Base-by-base conservation (phyloP, 2,113 vertebrate species). In the Hippopotamus amphibius region DNA sequence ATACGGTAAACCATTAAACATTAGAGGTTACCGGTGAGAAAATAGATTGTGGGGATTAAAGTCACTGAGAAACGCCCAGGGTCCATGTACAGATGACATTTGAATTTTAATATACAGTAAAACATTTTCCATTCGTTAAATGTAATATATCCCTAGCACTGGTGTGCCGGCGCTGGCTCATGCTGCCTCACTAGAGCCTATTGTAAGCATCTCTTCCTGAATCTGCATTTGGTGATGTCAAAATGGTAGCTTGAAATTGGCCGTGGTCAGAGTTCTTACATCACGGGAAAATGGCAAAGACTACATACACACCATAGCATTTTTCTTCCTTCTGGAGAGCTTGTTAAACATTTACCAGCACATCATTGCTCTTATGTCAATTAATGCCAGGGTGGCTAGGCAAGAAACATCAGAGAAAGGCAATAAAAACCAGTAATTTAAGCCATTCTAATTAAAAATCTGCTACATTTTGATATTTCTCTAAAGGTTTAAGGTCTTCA, bases 401-500 rank as follows among this genome's bases (percentile, higher is more conserved):
- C 11, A 57, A 82, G 55, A 79, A 83, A 71, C 16, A 91, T 10
- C 66, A 65, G 55, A 74, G 24, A 83, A 92, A 74, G 46, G 33
- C 50, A 72, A 68, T 96, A 66, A 87, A 96, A 90, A 53, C 11
- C 9, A 71, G 24, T 26, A 61, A 77, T 81, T 79, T 86, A 90
- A 93, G 16, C 10, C 71, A 87, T 65, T 94, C 17, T 89, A 74
- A 79, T 76, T 79, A 83, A 95, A 86, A 77, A 21, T 59, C 77
- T 74, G 74, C n/a, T 81, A 50, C 1, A 87, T 84, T 90, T 93
- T 89, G 16, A 15, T 43, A 48, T 76, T 92, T 97, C 14, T 68
- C 13, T 90, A 76, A 63, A 71, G 17, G 41, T 74, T 95, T 93
- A 96, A 72, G 28, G 46, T 92, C 15, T 95, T 93, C 61, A 65